Evolutionary conservation across 2,797 vertebrate species (phyloP).

Genomic region (Lepilemur ruficaudatus): DNA sequence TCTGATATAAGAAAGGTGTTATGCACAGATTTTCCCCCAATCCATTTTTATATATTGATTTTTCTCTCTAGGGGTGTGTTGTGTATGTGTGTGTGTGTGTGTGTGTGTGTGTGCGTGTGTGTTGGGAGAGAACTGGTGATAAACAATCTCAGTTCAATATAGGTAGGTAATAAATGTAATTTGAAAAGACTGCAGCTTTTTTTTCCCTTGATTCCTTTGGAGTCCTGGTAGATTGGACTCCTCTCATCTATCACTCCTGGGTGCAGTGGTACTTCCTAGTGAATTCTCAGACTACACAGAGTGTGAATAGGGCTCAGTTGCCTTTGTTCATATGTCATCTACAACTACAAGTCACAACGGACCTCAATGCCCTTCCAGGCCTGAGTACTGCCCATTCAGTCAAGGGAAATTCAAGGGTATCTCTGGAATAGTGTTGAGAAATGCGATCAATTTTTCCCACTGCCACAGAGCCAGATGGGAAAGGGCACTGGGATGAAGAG

Average conservation of each 20-base stretch:
- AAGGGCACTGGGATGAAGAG: neutral
- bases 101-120: neutral
- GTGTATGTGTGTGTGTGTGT: neutral
- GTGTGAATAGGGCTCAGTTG: neutral
- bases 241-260: neutral
- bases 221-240: neutral
- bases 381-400: neutral
- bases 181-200: neutral
- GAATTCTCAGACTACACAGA: neutral
- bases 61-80: neutral
- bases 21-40: neutral
- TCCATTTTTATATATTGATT: slow-evolving; percentile 11
- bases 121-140: neutral
- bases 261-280: neutral
- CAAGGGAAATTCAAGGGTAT: slow-evolving; percentile 23
- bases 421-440: neutral
- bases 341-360: neutral
- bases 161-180: neutral
- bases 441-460: neutral
- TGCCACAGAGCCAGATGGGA: neutral
- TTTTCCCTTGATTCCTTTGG: neutral
- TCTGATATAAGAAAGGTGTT: neutral
- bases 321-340: neutral
- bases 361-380: neutral
- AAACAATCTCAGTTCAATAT: neutral